Evolutionary conservation across 2,888 invertebrate species (phyloP), one percentile per base, ranked within the genome.

Genomic region (Melinopterus prodromus): DNA sequence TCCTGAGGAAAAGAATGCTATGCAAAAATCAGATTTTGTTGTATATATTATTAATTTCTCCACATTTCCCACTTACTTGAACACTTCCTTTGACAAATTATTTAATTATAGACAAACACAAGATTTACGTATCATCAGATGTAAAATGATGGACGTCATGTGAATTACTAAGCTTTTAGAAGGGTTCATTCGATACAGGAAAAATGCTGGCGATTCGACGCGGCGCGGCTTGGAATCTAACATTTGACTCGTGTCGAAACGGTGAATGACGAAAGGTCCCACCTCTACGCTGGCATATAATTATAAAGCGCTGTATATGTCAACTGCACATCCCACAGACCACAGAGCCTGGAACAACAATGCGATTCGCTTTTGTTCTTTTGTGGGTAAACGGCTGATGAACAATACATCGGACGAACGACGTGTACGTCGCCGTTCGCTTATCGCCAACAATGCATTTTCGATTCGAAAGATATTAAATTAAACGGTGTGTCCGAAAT

Each of bases 191-290:
- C 12, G 53, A 12, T 53, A 26, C 3, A 26, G 53, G 53, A 53
- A 53, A 53, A 53, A 53, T 53, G 71, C n/a, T 74, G 16, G 36
- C 74, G 74, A 74, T 74, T 74, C 74, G 35, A 26, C 36, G 37
- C 74, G 74, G 74, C 74, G 74, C 36, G 37, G 35, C 35, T 37
- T 6, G 74, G 36, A 74, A 35, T 74, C 37, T 74, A 74, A 74
- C 74, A 74, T 74, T 74, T 74, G 74, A 35, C 26, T 71, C 71
- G 74, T 74, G 74, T 74, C 74, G 74, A 74, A 74, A 74, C 36
- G 37, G 37, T 74, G 74, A 74, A 74, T 74, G 74, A 74, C 36
- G 74, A 74, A 74, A 74, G 26, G 35, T 35, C 26, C 71, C 35
- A 35, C n/a, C 74, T 74, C 74, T 37, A 74, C 74, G 74, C 37